Conservation (phyloP, 2,113 vertebrate genomes). For the Candoia aspera region DNA sequence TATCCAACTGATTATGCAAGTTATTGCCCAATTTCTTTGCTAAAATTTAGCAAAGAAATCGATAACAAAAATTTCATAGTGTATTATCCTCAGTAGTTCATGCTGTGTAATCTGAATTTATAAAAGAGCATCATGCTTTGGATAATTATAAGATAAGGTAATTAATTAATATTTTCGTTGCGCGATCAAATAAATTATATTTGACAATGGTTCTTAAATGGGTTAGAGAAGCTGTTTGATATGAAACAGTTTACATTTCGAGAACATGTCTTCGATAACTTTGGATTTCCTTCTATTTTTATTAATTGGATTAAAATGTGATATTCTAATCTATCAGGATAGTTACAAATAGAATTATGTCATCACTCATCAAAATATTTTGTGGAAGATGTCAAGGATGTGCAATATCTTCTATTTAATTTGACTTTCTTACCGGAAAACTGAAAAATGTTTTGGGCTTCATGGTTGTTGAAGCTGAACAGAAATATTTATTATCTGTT, state of each 20-base stretch:
- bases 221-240: background rate
- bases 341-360: background rate
- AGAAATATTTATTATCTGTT: background rate
- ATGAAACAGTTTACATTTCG: background rate
- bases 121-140: background rate
- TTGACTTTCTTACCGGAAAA: background rate
- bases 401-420: background rate
- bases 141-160: background rate
- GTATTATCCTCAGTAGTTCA: background rate
- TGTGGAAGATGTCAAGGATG: background rate
- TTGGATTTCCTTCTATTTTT: background rate
- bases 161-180: background rate
- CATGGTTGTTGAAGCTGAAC: background rate
- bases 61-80: background rate
- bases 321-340: background rate
- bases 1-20: background rate
- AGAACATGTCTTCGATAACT: background rate
- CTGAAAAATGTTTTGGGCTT: background rate
- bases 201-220: background rate
- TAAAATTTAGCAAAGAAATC: background rate
- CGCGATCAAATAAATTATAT: background rate
- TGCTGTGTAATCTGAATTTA: background rate
- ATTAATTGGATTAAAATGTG: background rate
- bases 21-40: background rate
- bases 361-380: background rate